These are phyloP conservation scores for Tridacna gigas DNA, from an alignment of 2,888 invertebrate species.

Conservation along the genomic window DNA sequence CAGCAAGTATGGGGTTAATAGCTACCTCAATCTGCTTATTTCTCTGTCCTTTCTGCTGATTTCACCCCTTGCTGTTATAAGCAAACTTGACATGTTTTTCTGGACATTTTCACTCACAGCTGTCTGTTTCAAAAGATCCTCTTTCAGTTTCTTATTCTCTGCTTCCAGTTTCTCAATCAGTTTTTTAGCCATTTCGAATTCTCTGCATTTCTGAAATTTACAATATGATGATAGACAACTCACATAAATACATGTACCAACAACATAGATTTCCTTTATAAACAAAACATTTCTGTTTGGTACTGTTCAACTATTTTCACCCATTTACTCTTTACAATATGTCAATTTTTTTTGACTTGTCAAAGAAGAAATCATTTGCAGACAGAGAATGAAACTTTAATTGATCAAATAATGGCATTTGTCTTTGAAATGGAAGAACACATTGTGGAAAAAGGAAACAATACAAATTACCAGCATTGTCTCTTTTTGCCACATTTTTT, in stretches of 20 bases:
- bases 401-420: no score
- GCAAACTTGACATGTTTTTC: constrained; percentile 71
- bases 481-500: background rate
- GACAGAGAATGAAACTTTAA: no score
- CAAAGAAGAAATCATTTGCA: no score
- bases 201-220: constrained; percentile 39
- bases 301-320: no score
- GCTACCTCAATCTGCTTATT: constrained; percentile 43
- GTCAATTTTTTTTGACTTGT: no score
- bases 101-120: constrained; percentile 38
- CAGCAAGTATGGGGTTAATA: no score
- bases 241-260: no score
- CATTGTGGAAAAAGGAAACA: background rate
- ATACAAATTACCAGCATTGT: background rate
- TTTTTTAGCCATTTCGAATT: constrained; percentile 40
- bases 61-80: constrained; percentile 69
- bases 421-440: background rate
- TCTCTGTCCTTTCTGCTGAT: constrained; percentile 59
- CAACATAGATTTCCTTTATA: no score
- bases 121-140: constrained; percentile 12
- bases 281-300: no score
- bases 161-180: constrained; percentile 49
- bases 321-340: no score
- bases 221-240: no score
- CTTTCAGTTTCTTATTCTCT: constrained; percentile 49